Conservation (phyloP, 2,888 invertebrate species). For the Macaria liturata region DNA sequence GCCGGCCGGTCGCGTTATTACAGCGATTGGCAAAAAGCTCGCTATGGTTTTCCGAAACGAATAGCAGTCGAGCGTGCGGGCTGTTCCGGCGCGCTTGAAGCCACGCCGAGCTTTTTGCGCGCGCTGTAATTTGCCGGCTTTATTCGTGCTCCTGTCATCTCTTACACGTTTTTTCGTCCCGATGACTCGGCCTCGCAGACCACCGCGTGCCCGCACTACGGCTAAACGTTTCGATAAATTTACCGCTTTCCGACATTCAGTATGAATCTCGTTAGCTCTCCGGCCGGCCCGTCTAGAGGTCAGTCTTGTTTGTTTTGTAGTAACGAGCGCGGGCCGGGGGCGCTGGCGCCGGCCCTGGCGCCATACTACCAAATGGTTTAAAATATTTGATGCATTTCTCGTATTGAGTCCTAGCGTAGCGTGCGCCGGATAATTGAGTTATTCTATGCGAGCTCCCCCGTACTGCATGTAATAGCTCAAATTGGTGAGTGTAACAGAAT, state of each 20-base stretch:
- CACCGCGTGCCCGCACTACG: constrained; percentile 60
- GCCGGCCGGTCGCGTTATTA: constrained; percentile 56
- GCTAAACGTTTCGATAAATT: constrained; percentile 74
- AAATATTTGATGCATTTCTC: constrained; percentile 78
- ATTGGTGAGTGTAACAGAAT: constrained; percentile 54
- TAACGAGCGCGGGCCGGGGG: constrained; percentile 78
- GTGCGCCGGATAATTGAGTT: constrained; percentile 70
- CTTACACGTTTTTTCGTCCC: constrained; percentile 72
- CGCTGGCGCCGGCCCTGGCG: constrained; percentile 76
- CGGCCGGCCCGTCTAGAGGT: constrained; percentile 74
- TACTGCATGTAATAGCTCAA: constrained; percentile 42
- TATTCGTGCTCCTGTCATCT: constrained; percentile 77
- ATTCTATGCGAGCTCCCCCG: constrained; percentile 47
- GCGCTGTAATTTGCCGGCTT: constrained; percentile 68
- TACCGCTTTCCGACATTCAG: constrained; percentile 80
- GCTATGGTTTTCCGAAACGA: constrained; percentile 55
- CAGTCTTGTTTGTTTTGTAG: constrained; percentile 82
- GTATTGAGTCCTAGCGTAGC: constrained; percentile 63
- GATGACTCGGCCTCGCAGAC: constrained; percentile 61
- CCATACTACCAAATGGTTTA: constrained; percentile 72
- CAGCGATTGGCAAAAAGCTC: constrained; percentile 56
- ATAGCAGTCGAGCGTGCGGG: constrained; percentile 61
- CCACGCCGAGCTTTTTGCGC: constrained; percentile 64
- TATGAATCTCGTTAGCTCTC: constrained; percentile 77
- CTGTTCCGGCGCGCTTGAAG: constrained; percentile 61